phyloP scores from a whole-genome alignment of 2,113 vertebrate species.

The Kryptolebias marmoratus region DNA sequence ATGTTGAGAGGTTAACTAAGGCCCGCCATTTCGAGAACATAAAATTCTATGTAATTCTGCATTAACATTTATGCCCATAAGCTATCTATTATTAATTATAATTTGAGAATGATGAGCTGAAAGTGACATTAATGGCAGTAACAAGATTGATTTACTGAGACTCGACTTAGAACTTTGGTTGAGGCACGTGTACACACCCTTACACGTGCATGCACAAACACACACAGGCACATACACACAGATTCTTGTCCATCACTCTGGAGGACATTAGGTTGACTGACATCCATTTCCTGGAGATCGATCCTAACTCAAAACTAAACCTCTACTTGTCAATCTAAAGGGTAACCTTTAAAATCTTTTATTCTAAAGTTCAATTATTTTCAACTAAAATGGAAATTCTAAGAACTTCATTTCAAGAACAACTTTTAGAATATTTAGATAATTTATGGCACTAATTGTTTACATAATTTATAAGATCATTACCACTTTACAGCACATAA shows the following conservation, averaged over 20 bases:
- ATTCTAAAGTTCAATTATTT: not conserved
- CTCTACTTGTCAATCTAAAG: constrained; percentile 1
- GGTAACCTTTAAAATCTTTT: not conserved
- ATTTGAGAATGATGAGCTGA: constrained; percentile 85
- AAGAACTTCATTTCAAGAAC: constrained; percentile 43
- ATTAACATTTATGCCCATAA: constrained; percentile 86
- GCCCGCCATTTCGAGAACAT: constrained; percentile 79
- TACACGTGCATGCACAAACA: not conserved
- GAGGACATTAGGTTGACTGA: constrained; percentile 16
- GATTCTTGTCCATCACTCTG: constrained; percentile 12
- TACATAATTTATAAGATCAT: constrained; percentile 69
- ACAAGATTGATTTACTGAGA: constrained; percentile 81
- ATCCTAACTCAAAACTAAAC: not conserved
- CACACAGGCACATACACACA: not conserved
- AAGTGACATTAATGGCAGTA: constrained; percentile 86
- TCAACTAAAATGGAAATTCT: constrained; percentile 35
- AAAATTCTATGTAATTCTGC: constrained; percentile 77
- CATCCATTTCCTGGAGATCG: constrained; percentile 6
- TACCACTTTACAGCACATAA: constrained; percentile 64
- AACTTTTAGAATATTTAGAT: constrained; percentile 39
- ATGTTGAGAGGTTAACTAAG: constrained; percentile 77
- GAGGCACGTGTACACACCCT: constrained; percentile 32
- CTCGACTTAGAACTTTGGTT: constrained; percentile 63
- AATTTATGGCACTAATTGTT: constrained; percentile 63
- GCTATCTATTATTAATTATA: constrained; percentile 85